phyloP scores from a whole-genome alignment of 2,113 vertebrate species.

The Pleuronectes platessa region DNA sequence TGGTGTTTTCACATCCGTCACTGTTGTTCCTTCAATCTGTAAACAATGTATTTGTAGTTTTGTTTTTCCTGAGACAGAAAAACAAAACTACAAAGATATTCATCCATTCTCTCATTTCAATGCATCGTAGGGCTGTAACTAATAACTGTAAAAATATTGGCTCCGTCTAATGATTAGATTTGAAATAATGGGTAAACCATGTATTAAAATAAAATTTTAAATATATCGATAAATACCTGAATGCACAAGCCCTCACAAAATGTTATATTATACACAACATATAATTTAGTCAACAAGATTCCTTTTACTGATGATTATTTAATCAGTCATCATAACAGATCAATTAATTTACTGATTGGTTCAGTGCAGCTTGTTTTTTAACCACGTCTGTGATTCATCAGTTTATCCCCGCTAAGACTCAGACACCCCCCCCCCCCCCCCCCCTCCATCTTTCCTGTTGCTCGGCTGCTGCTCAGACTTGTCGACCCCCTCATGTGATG shows the following conservation, averaged over 20 bases:
- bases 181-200: not conserved
- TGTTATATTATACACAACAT: not conserved
- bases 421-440: not conserved
- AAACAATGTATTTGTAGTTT: not conserved
- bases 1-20: too few relatives aligned
- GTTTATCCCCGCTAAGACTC: slow-evolving; percentile 15
- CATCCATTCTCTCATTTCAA: too few relatives aligned
- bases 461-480: not conserved
- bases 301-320: not conserved
- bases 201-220: too few relatives aligned
- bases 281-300: not conserved
- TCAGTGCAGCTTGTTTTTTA: not conserved
- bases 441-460: not conserved
- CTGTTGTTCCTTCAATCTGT: too few relatives aligned
- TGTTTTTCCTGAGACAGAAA: not conserved
- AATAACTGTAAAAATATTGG: too few relatives aligned
- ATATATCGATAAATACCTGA: too few relatives aligned
- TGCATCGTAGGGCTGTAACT: too few relatives aligned
- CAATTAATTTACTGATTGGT: not conserved
- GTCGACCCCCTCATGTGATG: slow-evolving; percentile 31
- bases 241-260: not conserved
- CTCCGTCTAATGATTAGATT: not conserved
- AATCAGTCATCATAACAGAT: not conserved
- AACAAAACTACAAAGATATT: too few relatives aligned
- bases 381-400: slow-evolving; percentile 7